phyloP scores from a whole-genome alignment of 2,888 invertebrate species.

The Sesia bembeciformis region DNA sequence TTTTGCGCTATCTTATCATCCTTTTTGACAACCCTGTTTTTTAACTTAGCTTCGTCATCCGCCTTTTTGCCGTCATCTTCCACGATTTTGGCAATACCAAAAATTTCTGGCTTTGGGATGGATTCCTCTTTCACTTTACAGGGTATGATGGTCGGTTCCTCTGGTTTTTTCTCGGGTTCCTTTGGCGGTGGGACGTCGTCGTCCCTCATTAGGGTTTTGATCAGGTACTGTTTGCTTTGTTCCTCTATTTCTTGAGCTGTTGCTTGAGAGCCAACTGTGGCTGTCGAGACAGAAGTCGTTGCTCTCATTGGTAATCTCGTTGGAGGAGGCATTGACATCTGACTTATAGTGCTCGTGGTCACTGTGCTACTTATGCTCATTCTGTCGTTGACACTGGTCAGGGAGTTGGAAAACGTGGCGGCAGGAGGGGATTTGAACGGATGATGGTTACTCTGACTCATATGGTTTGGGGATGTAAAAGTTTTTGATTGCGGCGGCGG shows the following conservation, averaged over 20 bases:
- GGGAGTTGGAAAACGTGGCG: constrained; percentile 16
- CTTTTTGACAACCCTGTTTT: constrained; percentile 29
- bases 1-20: constrained; percentile 48
- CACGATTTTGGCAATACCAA: constrained; percentile 67
- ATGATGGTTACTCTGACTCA: constrained; percentile 6
- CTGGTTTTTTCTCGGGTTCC: constrained; percentile 71
- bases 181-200: constrained; percentile 82
- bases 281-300: constrained; percentile 42
- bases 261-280: constrained; percentile 63
- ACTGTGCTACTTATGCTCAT: constrained; percentile 5
- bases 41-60: constrained; percentile 17
- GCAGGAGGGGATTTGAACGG: constrained; percentile 37
- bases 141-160: constrained; percentile 65
- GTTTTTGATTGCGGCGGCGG: constrained; percentile 36
- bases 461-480: constrained; percentile 17
- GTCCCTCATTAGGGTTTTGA: constrained; percentile 92
- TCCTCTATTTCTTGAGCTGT: constrained; percentile 76
- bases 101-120: constrained; percentile 69
- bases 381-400: constrained; percentile 12
- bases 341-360: constrained; percentile 2
- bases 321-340: constrained; percentile 50
- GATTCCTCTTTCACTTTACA: constrained; percentile 41
- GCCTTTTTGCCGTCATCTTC: constrained; percentile 33
- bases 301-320: constrained; percentile 43
- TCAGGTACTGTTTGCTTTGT: constrained; percentile 86